A percentile compares a stretch with the other conserved stretches of the same genome.
phyloP scores from a whole-genome alignment of 2,797 vertebrate species.

The Hypotaenidia okinawae region DNA sequence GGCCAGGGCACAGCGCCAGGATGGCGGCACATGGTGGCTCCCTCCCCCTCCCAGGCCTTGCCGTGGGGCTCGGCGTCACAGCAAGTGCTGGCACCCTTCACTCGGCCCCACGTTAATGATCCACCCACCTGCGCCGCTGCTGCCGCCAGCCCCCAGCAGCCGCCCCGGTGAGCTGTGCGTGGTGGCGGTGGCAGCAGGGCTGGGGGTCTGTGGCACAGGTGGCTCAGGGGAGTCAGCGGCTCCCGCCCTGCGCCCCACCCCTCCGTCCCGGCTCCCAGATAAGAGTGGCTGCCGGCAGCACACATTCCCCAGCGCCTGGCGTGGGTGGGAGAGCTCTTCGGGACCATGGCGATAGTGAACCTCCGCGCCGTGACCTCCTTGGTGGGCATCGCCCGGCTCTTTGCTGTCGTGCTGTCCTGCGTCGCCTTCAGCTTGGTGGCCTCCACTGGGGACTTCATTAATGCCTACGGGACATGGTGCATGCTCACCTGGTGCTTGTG shows the following conservation, averaged over 20 bases:
- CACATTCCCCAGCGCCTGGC: accelerated
- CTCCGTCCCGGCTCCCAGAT: background rate
- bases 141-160: background rate
- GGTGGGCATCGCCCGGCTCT: constrained; percentile 80
- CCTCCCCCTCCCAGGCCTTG: background rate
- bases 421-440: constrained; percentile 85
- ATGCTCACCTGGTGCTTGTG: constrained; percentile 91
- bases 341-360: constrained; percentile 57
- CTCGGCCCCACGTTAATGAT: constrained; percentile 13
- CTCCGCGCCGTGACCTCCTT: constrained; percentile 63
- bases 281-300: background rate
- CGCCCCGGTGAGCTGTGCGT: accelerated
- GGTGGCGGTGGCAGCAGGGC: background rate
- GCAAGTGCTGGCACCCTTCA: background rate
- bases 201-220: background rate
- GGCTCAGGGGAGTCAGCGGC: background rate
- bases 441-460: accelerated
- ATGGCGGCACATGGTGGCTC: accelerated
- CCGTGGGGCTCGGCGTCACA: accelerated
- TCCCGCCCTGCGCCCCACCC: background rate
- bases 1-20: background rate
- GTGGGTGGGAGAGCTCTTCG: background rate
- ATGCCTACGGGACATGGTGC: constrained; percentile 80
- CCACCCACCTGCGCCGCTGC: background rate
- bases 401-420: constrained; percentile 81